phyloP scores from a whole-genome alignment of 2,888 invertebrate genomes.

The Sminthurides aquaticus region DNA sequence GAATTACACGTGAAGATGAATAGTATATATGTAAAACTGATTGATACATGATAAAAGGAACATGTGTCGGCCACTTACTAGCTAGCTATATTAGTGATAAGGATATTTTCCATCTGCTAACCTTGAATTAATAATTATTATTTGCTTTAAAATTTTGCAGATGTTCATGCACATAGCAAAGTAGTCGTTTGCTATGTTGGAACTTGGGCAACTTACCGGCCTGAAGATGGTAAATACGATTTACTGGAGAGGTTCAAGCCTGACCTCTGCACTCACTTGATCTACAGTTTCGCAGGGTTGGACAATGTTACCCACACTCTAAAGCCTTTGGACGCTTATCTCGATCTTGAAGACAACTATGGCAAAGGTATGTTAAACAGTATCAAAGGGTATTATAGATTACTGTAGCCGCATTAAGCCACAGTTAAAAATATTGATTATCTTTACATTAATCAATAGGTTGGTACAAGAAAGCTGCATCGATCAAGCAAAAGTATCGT shows the following conservation, averaged over 20 bases:
- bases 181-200: conserved; percentile 73
- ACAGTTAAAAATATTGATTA: not conserved
- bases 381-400: not conserved
- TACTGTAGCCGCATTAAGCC: not conserved
- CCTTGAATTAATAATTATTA: no score
- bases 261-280: conserved; percentile 67
- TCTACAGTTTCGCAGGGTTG: conserved; percentile 75
- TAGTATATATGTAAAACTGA: no score
- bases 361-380: conserved; percentile 63
- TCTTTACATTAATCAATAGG: conserved; percentile 45
- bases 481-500: conserved; percentile 59
- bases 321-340: conserved; percentile 66
- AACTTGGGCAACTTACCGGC: conserved; percentile 70
- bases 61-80: no score
- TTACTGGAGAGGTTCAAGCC: conserved; percentile 62
- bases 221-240: conserved; percentile 58
- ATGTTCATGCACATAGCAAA: conserved; percentile 53
- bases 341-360: conserved; percentile 66
- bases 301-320: conserved; percentile 60
- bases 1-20: no score
- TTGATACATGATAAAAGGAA: no score
- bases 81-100: no score
- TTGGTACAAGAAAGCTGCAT: conserved; percentile 59
- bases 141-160: no score
- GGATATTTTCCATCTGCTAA: no score